Base-by-base conservation (phyloP, 35 echinoderm and acorn worm genomes). In the Lytechinus pictus region DNA sequence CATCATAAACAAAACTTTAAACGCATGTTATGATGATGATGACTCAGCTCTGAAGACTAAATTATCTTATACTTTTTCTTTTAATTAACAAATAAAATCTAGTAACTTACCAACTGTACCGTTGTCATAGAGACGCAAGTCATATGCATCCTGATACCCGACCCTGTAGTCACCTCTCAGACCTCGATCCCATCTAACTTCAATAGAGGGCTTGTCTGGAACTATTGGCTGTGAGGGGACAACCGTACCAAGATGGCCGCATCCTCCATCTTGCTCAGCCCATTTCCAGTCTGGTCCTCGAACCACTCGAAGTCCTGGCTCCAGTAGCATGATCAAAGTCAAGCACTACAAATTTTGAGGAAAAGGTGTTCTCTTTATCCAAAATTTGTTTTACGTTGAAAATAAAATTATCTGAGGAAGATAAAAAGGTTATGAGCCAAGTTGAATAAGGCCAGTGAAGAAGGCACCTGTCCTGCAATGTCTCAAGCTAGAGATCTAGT, bases 281-380 rank as follows among this genome's bases (percentile, higher is more conserved):
- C 97, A 97, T 95, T 95, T 92, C 97, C 97, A 97, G 94, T 97
- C 95, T 19, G 95, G 97, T 19, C 97, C 97, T 27, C 97, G 95
- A 14, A 97, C 97, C 52, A 97, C 97, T 57, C 97, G 86, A 9
- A 95, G 10, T 2, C 97, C 97, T 10, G 92, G 92, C n/a, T 57
- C 29, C n/a, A 93, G 92, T 4, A 54, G 21, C 92, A 93, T 93
- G 92, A 8, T 54, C 16, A 16, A 79, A 24, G 66, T 58, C 9
- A 9, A 57, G 55, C 33, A 44, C 33, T 44, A 44, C 33, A 44
- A 44, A 44, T 44, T 44, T 44, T 44, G 33, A 1, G 0, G 33
- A 44, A 44, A 44, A 2, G 33, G 33, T 44, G 33, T 1, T 44
- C 33, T 44, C 33, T 44, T 44, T 44, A 44, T 44, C 33, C 33